Evolutionary conservation across 2,888 invertebrate genomes (phyloP).

Genomic region (Rhamphomyia laevipes): DNA sequence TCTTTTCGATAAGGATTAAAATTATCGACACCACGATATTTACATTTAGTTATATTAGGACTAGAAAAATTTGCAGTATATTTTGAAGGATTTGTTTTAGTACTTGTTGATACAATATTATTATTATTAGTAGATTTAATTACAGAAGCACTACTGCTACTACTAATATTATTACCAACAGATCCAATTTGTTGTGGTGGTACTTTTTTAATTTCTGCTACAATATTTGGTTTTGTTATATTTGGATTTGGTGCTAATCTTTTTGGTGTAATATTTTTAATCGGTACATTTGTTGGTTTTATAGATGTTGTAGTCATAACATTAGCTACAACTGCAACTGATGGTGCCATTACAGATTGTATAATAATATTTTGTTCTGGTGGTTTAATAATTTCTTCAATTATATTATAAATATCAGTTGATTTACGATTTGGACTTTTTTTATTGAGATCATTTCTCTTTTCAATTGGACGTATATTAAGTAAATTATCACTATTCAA

Average conservation of each 20-base stretch:
- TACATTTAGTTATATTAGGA: constrained; percentile 18
- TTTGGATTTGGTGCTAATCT: too few species aligned
- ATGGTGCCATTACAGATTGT: constrained; percentile 2
- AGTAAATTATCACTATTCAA: constrained; percentile 8
- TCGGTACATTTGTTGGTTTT: too few species aligned
- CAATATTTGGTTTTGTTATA: background rate
- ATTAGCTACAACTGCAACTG: too few species aligned
- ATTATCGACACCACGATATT: constrained; percentile 21
- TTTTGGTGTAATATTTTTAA: too few species aligned
- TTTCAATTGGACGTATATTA: constrained; percentile 6
- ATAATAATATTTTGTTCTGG: constrained; percentile 4
- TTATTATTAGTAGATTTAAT: too few species aligned
- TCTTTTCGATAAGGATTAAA: constrained; percentile 16
- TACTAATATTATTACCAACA: too few species aligned
- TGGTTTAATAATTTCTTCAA: constrained; percentile 3
- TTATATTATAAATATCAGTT: constrained; percentile 17
- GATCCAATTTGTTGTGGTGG: background rate
- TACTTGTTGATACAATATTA: too few species aligned
- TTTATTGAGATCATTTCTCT: constrained; percentile 16
- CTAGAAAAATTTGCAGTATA: constrained; percentile 5
- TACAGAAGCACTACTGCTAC: too few species aligned
- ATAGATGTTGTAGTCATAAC: too few species aligned
- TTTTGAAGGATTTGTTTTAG: too few species aligned
- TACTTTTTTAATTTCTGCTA: background rate
- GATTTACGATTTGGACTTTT: constrained; percentile 14